Evolutionary conservation across 2,888 invertebrate species (phyloP), one percentile per base, ranked within the genome.

Genomic region (Perizoma flavofasciatum): DNA sequence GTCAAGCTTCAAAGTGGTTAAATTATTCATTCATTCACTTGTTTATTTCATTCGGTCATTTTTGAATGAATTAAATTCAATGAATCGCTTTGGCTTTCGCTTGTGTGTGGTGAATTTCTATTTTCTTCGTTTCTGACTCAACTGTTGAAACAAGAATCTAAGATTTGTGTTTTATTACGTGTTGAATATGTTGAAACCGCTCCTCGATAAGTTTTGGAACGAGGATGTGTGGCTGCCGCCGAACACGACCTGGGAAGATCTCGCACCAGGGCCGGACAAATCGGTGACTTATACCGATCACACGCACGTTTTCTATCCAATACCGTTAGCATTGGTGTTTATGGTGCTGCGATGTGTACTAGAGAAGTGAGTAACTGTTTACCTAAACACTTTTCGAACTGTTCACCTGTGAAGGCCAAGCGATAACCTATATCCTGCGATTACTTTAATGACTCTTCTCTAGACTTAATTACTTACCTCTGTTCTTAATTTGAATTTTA

Each of bases 211-310:
- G 63, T 96, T 97, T 85, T 97, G 97, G 98, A 95, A 94, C 81
- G 96, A 97, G 82, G 88, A 95, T 80, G 93, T 98, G 82, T 98
- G 98, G 98, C 93, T 98, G 77, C 98, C 98, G 72, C 96, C 97
- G 66, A 97, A 97, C 85, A 94, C 95, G 69, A 97, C 97, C 74
- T 98, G 98, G 98, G 94, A 93, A 64, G 96, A 97, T 82, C 94
- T 98, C 63, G 94, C 95, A 74, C 96, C 97, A 54, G 95, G 94
- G 62, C 92, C 95, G 58, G 94, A 94, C 73, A 95, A 95, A 81
- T 94, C 94, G 72, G 93, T 96, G 66, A 93, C 94, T 70, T 96
- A 96, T 89, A 95, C 97, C 59, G 95, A 97, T 82, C 94, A 95
- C 83, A 94, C 94, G 79, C 96, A 98, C 93, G 93, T 98, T 75